Conservation (phyloP, 1,140 invertebrate species). For the Mylabris phalerata region DNA sequence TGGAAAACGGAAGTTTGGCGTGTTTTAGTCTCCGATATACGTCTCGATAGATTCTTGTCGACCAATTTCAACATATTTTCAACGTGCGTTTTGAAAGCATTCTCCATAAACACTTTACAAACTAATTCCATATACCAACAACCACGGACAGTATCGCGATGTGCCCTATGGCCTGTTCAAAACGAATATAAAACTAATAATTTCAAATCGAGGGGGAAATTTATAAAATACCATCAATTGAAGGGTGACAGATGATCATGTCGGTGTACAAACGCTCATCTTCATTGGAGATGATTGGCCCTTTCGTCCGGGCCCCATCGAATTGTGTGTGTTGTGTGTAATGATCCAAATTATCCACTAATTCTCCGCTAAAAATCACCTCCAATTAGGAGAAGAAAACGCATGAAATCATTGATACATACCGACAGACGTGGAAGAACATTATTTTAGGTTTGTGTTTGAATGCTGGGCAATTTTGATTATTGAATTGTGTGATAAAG, state of each 20-base stretch:
- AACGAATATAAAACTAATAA: background rate
- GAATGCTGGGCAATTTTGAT: constrained; percentile 53
- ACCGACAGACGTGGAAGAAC: constrained; percentile 62
- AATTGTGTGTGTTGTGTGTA: constrained; percentile 14
- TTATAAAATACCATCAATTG: background rate
- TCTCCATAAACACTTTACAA: constrained; percentile 65
- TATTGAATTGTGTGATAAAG: constrained; percentile 57
- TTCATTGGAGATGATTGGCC: background rate
- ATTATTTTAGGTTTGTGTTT: constrained; percentile 67
- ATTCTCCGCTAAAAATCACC: constrained; percentile 10
- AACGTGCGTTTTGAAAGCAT: constrained; percentile 56
- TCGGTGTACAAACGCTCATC: constrained; percentile 3
- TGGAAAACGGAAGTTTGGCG: constrained; percentile 50
- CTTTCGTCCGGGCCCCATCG: constrained; percentile 11
- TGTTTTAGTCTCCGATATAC: constrained; percentile 27
- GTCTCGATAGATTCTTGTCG: constrained; percentile 41
- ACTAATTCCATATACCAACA: constrained; percentile 72
- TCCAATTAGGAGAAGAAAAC: no score
- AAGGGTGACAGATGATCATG: constrained; percentile 1
- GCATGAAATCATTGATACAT: no score
- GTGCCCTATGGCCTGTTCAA: constrained; percentile 53
- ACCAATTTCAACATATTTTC: constrained; percentile 61
- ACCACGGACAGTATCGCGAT: constrained; percentile 54
- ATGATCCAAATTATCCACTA: constrained; percentile 13
- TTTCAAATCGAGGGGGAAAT: no score